A percentile compares a stretch with the other conserved stretches of the same genome.
Evolutionary conservation across 2,797 vertebrate species (phyloP).

Genomic region (Epinephelus awoara): DNA sequence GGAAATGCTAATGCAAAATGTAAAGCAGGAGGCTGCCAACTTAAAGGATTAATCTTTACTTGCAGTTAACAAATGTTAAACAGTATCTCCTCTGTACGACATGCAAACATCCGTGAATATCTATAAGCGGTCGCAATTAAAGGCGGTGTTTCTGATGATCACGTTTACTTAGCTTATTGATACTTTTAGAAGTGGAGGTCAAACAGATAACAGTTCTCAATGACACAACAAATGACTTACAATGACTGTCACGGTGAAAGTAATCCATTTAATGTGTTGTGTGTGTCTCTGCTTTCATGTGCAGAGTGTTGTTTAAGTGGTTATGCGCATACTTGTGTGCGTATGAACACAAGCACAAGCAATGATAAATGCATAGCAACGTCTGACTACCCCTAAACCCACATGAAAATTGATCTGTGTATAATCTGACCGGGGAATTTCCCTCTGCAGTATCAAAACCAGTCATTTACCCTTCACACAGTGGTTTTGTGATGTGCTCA

Average conservation of each 20-base stretch:
- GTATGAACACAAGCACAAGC: constrained; percentile 40
- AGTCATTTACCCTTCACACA: constrained; percentile 76
- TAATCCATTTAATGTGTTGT: constrained; percentile 42
- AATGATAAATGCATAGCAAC: constrained; percentile 69
- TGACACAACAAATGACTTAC: constrained; percentile 13
- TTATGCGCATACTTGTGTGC: constrained; percentile 18
- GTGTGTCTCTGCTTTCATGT: constrained; percentile 4
- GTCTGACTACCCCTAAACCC: constrained; percentile 64
- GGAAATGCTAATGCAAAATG: constrained; percentile 42
- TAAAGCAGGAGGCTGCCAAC: constrained; percentile 29
- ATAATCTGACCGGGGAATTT: constrained; percentile 75
- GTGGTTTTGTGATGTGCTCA: constrained; percentile 63
- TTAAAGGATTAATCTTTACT: constrained; percentile 21
- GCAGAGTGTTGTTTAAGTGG: not conserved
- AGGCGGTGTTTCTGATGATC: constrained; percentile 7
- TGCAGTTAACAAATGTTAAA: constrained; percentile 19
- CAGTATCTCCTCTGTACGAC: not conserved
- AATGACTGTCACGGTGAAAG: constrained; percentile 26
- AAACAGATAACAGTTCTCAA: constrained; percentile 39
- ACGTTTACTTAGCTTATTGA: constrained; percentile 43
- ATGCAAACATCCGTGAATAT: constrained; percentile 8
- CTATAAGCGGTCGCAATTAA: not conserved
- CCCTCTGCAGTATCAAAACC: constrained; percentile 69
- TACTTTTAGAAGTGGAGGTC: constrained; percentile 32
- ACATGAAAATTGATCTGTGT: constrained; percentile 80